These are phyloP conservation scores for Ricordea florida DNA, from an alignment of 92 coral and sea anemone genomes.

Conservation along the genomic window DNA sequence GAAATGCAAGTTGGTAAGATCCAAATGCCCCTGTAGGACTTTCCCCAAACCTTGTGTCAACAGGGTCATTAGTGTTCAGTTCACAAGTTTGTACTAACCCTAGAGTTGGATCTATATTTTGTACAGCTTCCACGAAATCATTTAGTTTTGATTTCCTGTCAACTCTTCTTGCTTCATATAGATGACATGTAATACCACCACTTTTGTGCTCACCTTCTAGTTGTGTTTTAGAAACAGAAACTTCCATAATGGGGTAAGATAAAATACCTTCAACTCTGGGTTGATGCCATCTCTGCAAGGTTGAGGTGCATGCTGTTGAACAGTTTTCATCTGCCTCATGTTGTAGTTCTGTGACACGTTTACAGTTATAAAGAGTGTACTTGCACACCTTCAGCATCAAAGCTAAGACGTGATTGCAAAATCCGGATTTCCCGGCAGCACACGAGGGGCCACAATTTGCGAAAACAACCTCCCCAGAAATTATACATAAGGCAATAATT, in stretches of 20 bases:
- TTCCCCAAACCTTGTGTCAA: slow-evolving; percentile 60
- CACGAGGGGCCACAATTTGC: slow-evolving; percentile 57
- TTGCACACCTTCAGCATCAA: slow-evolving; percentile 61
- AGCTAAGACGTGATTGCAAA: slow-evolving; percentile 60
- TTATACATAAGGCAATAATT: slow-evolving; percentile 45
- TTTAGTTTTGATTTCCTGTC: slow-evolving; percentile 28
- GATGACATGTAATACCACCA: slow-evolving; percentile 37
- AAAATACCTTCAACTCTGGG: slow-evolving; percentile 39
- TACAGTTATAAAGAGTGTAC: slow-evolving; percentile 42
- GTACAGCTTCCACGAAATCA: slow-evolving; percentile 17
- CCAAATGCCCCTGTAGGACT: slow-evolving; percentile 68
- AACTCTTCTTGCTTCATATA: slow-evolving; percentile 65
- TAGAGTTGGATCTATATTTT: slow-evolving; percentile 37
- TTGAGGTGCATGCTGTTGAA: slow-evolving; percentile 55
- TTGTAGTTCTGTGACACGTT: slow-evolving; percentile 17
- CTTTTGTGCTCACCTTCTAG: slow-evolving; percentile 40
- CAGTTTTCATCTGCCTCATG: slow-evolving; percentile 61
- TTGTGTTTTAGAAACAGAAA: slow-evolving; percentile 37
- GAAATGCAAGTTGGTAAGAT: slow-evolving; percentile 36
- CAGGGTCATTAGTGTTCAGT: slow-evolving; percentile 4
- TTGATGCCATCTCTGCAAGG: slow-evolving; percentile 58
- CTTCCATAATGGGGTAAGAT: slow-evolving; percentile 56
- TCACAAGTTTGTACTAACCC: slow-evolving; percentile 57
- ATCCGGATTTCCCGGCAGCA: slow-evolving; percentile 60
- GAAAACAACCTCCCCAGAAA: slow-evolving; percentile 53